Conservation (phyloP, 1,140 invertebrate species). For the Ceratitis capitata region DNA sequence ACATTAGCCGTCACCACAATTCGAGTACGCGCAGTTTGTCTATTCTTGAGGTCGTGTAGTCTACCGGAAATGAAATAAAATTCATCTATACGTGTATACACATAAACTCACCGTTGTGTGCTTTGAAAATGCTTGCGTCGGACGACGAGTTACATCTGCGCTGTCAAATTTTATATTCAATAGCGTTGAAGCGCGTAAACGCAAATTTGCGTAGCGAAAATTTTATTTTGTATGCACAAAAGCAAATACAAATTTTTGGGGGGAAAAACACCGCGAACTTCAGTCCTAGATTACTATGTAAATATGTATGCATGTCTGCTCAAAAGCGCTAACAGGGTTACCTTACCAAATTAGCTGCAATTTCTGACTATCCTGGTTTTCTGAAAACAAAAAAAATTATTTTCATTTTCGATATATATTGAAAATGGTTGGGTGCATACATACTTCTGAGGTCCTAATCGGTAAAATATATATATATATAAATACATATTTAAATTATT, state of each 20-base stretch:
- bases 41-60: constrained; percentile 14
- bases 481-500: no score
- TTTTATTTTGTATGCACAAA: not conserved
- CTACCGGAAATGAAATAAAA: not conserved
- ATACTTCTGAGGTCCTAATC: no score
- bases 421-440: no score
- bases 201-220: constrained; percentile 10
- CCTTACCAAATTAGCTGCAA: not conserved
- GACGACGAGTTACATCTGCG: not conserved
- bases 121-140: not conserved
- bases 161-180: not conserved
- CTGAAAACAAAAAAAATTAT: no score
- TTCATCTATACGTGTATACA: not conserved
- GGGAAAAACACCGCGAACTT: not conserved
- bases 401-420: no score
- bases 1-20: constrained; percentile 8
- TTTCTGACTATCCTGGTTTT: no score
- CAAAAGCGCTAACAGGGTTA: not conserved
- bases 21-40: not conserved
- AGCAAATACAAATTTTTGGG: not conserved
- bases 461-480: no score
- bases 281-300: no score
- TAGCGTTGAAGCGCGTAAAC: not conserved
- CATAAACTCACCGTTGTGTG: no score
- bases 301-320: not conserved